phyloP scores from a whole-genome alignment of 2,888 invertebrate genomes.

The Drosophila recens region DNA sequence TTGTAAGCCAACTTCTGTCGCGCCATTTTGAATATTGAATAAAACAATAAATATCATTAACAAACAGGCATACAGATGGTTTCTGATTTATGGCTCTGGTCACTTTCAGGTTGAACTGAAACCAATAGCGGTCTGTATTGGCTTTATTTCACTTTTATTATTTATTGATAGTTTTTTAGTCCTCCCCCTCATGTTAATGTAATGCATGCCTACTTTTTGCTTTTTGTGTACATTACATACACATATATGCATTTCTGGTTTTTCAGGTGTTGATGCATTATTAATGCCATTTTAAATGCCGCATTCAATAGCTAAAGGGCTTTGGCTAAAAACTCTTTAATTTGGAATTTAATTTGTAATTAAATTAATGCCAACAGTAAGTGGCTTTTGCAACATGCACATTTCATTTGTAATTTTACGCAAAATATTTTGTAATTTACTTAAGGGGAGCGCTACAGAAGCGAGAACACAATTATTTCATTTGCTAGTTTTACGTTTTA shows the following conservation, averaged over 20 bases:
- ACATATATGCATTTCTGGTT: constrained; percentile 7
- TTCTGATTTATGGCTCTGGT: constrained; percentile 41
- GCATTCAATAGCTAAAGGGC: constrained; percentile 49
- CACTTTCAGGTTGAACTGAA: constrained; percentile 30
- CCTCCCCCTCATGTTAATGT: constrained; percentile 45
- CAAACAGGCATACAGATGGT: constrained; percentile 30
- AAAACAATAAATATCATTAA: constrained; percentile 44
- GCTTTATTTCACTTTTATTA: constrained; percentile 49
- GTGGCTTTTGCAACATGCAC: constrained; percentile 43
- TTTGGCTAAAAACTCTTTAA: constrained; percentile 68
- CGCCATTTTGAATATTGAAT: constrained; percentile 27
- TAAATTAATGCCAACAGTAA: constrained; percentile 63
- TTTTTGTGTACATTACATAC: constrained; percentile 14
- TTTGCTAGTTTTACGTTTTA: constrained; percentile 51
- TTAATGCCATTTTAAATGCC: constrained; percentile 76
- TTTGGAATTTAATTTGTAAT: constrained; percentile 75
- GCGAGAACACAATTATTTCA: constrained; percentile 40
- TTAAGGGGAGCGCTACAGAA: constrained; percentile 52
- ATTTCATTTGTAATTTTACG: constrained; percentile 55
- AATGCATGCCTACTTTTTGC: constrained; percentile 32
- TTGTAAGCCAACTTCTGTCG: constrained; percentile 33
- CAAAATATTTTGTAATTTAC: constrained; percentile 69
- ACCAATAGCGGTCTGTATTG: constrained; percentile 12
- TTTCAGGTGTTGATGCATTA: constrained; percentile 74
- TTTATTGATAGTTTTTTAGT: constrained; percentile 54